phyloP scores from a whole-genome alignment of 2,888 invertebrate species.

The Minunthozetes semirufus region DNA sequence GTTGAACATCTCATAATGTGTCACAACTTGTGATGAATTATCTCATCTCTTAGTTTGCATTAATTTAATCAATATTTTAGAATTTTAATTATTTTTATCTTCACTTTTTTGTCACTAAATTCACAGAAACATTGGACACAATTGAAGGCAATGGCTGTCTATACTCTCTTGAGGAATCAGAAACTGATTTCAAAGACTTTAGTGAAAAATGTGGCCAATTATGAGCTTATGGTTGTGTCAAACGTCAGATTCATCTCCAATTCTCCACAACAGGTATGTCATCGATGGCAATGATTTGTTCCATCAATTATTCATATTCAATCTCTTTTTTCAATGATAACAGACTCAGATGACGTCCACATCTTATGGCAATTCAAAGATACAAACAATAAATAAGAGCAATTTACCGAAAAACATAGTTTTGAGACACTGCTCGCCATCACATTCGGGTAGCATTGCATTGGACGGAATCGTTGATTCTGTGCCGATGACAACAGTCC shows the following conservation, averaged over 20 bases:
- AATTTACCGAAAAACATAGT: background rate
- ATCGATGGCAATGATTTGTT: background rate
- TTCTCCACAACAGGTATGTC: background rate
- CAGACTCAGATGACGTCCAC: background rate
- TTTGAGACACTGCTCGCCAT: background rate
- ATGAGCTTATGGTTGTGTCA: background rate
- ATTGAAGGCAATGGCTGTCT: background rate
- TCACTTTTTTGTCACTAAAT: too few relatives aligned
- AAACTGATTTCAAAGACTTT: background rate
- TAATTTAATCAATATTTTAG: too few relatives aligned
- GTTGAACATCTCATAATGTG: too few relatives aligned
- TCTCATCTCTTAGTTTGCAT: too few relatives aligned
- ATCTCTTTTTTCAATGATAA: too few relatives aligned
- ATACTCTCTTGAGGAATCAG: background rate
- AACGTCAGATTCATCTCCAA: background rate
- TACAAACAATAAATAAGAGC: background rate
- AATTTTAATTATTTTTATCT: too few relatives aligned
- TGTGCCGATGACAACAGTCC: background rate
- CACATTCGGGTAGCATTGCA: background rate
- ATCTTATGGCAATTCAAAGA: background rate
- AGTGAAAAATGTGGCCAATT: background rate
- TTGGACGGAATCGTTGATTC: background rate
- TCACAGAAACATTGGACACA: too few relatives aligned
- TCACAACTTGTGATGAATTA: too few relatives aligned
- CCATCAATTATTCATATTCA: background rate